Evolutionary conservation across 2,797 vertebrate genomes (phyloP), one percentile per base, ranked within the genome.

Genomic region (Danio aesculapii): DNA sequence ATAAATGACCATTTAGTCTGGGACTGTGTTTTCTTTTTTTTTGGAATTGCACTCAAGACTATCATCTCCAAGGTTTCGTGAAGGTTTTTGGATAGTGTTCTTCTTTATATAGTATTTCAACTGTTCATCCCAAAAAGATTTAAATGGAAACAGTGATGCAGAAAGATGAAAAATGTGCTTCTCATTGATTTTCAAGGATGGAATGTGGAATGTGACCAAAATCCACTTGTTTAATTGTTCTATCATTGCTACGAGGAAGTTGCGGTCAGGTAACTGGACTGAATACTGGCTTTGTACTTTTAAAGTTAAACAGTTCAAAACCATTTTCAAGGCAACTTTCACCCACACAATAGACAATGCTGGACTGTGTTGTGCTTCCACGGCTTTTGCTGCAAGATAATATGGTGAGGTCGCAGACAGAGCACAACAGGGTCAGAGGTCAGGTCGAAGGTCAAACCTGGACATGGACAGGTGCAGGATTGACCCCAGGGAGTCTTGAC

Each of bases 401-500:
- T 83, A 86, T 79, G 21, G 52, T 58, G 47, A 75, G 74, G 78
- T 79, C 70, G 68, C 78, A 77, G 77, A 79, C 67, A 7, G 73
- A 61, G 50, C 43, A 81, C 47, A 47, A 63, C 64, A 13, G 59
- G 61, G 83, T 80, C 68, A 86, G 49, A 75, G 81, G 79, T 82
- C 79, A 59, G 69, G 81, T 75, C 62, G 77, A 59, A 71, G 78
- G 82, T 89, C 87, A 86, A 69, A 62, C 53, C 17, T 74, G 78
- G 84, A 67, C 74, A 63, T 68, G 76, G 85, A 89, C 92, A 94
- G 92, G 90, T 93, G 92, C 87, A 91, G 83, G 81, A 81, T 72
- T 92, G 88, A 93, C 85, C 89, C 30, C 30, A 30, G 30, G 30
- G 67, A 88, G 87, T 79, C 79, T 86, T 63, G 81, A 14, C 82